Evolutionary conservation across 2,888 invertebrate species (phyloP).

Genomic region (Drosophila longiperda): DNA sequence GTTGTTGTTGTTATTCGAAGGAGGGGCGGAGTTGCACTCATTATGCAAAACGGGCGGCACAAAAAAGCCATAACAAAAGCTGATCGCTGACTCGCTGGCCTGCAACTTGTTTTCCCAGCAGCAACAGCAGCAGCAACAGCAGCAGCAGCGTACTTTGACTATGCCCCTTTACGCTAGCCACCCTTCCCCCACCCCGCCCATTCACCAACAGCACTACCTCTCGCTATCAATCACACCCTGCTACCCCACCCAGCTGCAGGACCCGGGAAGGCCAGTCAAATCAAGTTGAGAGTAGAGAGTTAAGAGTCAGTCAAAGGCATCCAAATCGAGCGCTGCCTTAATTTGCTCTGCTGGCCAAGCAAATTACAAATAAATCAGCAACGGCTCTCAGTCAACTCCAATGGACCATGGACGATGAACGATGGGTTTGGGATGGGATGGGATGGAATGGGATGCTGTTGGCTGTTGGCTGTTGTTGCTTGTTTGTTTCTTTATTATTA

Average conservation of each 20-base stretch:
- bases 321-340: slow-evolving; percentile 48
- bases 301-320: slow-evolving; percentile 51
- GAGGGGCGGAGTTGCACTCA: slow-evolving; percentile 65
- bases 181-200: no score
- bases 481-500: slow-evolving; percentile 7
- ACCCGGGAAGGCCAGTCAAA: slow-evolving; percentile 1
- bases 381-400: slow-evolving; percentile 35
- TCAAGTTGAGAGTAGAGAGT: slow-evolving; percentile 6
- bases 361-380: slow-evolving; percentile 63
- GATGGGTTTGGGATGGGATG: slow-evolving; percentile 1
- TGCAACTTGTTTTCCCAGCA: slow-evolving; percentile 56
- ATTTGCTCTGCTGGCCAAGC: slow-evolving; percentile 49
- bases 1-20: not conserved
- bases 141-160: not conserved
- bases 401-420: slow-evolving; percentile 13
- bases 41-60: slow-evolving; percentile 66
- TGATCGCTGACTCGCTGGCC: slow-evolving; percentile 10
- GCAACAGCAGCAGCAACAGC: slow-evolving; percentile 9
- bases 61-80: slow-evolving; percentile 43
- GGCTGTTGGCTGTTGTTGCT: slow-evolving; percentile 14
- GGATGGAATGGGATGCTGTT: not conserved
- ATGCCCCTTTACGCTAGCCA: not conserved
- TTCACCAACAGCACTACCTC: not conserved
- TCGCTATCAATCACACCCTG: not conserved
- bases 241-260: not conserved